phyloP scores from a whole-genome alignment of 2,888 invertebrate species.

The Octonoba sinensis region DNA sequence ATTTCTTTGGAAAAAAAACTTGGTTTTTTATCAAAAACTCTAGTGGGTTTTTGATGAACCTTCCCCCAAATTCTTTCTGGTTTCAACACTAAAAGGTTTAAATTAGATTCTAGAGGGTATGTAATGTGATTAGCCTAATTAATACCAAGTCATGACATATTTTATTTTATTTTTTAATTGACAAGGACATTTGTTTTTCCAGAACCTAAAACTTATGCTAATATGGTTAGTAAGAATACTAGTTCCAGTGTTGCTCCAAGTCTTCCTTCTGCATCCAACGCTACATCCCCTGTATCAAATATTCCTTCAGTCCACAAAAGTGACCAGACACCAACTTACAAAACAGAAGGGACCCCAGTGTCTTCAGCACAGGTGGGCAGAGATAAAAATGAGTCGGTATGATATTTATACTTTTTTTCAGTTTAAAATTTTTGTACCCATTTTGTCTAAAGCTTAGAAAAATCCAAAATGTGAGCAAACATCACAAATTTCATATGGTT shows the following conservation, averaged over 20 bases:
- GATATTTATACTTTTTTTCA: neutral
- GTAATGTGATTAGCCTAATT: too few relatives aligned
- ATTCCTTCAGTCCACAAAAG: slow-evolving; percentile 23
- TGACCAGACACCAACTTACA: slow-evolving; percentile 34
- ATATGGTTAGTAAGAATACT: slow-evolving; percentile 77
- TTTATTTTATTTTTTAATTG: neutral
- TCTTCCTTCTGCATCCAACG: slow-evolving; percentile 15
- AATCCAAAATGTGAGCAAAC: too few relatives aligned
- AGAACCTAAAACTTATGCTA: slow-evolving; percentile 90
- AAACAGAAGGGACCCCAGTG: slow-evolving; percentile 24
- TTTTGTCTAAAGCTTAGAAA: too few relatives aligned
- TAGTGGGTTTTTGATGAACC: too few relatives aligned
- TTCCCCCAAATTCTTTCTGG: too few relatives aligned
- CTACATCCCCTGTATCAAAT: slow-evolving; percentile 53
- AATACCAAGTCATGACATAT: too few relatives aligned
- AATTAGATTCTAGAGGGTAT: too few relatives aligned
- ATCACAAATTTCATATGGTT: neutral
- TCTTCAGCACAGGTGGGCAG: slow-evolving; percentile 10
- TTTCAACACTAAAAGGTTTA: too few relatives aligned
- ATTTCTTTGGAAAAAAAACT: too few relatives aligned
- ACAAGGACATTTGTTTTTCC: neutral
- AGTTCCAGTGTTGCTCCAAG: slow-evolving; percentile 18
- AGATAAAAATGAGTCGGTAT: slow-evolving; percentile 31
- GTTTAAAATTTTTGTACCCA: too few relatives aligned
- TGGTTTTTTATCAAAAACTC: too few relatives aligned